phyloP scores from a whole-genome alignment of 2,113 vertebrate genomes.

The Oreochromis spilurus region DNA sequence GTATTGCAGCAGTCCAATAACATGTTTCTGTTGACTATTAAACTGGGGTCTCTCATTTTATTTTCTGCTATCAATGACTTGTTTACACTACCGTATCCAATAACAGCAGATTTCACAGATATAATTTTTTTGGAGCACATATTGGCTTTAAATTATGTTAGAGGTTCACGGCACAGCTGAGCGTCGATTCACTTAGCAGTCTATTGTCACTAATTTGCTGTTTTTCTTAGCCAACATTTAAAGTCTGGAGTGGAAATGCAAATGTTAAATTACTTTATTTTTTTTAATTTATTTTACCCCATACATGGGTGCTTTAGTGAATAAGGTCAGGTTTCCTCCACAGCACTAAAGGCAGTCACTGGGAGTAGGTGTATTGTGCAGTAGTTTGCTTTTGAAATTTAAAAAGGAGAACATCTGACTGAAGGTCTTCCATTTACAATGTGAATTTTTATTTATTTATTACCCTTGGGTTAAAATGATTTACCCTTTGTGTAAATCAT shows the following conservation, averaged over 20 bases:
- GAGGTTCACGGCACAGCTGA: neutral
- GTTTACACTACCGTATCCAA: constrained; percentile 28
- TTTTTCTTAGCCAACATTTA: neutral
- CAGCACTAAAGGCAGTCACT: neutral
- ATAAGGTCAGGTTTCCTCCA: neutral
- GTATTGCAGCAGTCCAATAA: neutral
- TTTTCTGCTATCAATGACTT: neutral
- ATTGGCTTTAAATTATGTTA: constrained; percentile 10
- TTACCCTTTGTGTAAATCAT: neutral
- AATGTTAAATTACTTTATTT: neutral
- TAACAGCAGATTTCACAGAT: constrained; percentile 7
- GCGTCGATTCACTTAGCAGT: neutral
- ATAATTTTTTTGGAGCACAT: neutral
- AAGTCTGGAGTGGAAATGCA: neutral
- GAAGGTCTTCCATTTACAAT: neutral
- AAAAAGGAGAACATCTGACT: neutral
- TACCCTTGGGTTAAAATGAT: neutral
- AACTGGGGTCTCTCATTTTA: neutral
- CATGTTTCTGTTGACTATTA: constrained; percentile 1
- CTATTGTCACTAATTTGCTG: neutral
- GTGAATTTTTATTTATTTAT: neutral
- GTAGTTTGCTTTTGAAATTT: neutral
- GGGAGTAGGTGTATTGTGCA: neutral
- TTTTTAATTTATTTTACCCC: neutral
- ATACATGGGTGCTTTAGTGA: neutral